Evolutionary conservation across 2,113 vertebrate species (phyloP).

Genomic region (Lophochroa leadbeateri): DNA sequence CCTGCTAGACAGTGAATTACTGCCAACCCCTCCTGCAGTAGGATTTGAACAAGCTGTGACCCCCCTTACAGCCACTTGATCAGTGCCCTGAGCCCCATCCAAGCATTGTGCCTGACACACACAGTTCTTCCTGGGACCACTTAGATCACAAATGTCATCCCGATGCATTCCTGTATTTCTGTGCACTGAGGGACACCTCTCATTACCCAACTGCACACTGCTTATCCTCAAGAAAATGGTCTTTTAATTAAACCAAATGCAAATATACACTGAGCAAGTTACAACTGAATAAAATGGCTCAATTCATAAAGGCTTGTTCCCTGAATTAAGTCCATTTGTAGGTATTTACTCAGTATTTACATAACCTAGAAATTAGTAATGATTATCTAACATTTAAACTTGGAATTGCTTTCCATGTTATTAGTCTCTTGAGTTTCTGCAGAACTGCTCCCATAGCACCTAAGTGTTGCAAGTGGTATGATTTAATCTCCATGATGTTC

Average conservation of each 20-base stretch:
- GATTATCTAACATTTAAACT: not conserved
- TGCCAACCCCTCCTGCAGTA: not conserved
- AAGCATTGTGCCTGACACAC: not conserved
- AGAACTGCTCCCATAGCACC: not conserved
- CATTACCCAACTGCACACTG: rapidly evolving
- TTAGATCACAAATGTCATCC: not conserved
- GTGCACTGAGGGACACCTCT: not conserved
- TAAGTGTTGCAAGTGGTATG: not conserved
- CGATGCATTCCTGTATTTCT: rapidly evolving
- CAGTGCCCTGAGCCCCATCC: not conserved
- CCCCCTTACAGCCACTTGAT: not conserved
- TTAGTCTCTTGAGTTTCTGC: not conserved
- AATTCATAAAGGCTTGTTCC: not conserved
- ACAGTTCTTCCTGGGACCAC: not conserved
- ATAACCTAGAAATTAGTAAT: not conserved
- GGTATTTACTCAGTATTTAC: not conserved
- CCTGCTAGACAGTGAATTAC: not conserved
- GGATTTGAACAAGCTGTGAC: not conserved
- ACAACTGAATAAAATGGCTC: rapidly evolving
- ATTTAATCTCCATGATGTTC: not conserved
- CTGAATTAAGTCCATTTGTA: not conserved
- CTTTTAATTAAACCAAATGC: rapidly evolving
- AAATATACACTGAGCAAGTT: not conserved
- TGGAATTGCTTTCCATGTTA: not conserved
- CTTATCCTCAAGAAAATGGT: not conserved